Conservation (phyloP, 2,888 invertebrate genomes). For the Nemapogon koenigi region DNA sequence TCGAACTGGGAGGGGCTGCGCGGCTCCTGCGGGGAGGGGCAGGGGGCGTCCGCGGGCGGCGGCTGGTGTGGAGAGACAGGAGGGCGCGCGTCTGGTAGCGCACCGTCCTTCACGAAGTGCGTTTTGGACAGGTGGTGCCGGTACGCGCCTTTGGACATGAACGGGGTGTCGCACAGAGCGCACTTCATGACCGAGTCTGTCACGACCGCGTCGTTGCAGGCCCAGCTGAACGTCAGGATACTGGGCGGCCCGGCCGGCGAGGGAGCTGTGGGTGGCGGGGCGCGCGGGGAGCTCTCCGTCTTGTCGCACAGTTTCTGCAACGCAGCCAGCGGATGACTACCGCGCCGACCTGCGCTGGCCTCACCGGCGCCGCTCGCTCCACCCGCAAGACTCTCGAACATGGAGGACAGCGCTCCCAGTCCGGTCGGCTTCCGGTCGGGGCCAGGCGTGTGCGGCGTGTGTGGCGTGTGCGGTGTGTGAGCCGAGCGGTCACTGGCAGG, state of each 20-base stretch:
- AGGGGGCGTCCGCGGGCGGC: conserved; percentile 45
- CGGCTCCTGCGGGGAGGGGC: conserved; percentile 61
- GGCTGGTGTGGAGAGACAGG: conserved; percentile 69
- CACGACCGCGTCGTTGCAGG: conserved; percentile 90
- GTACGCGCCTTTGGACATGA: conserved; percentile 96
- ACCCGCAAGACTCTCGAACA: conserved; percentile 87
- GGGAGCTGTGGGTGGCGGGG: conserved; percentile 45
- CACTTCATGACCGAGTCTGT: conserved; percentile 93
- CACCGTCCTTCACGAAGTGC: conserved; percentile 94
- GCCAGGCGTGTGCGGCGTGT: conserved; percentile 70
- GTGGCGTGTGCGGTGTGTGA: conserved; percentile 71
- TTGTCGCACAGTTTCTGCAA: conserved; percentile 96
- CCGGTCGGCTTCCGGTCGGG: conserved; percentile 72
- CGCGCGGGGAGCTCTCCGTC: conserved; percentile 79
- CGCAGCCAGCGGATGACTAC: conserved; percentile 91
- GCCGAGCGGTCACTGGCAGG: conserved; percentile 81
- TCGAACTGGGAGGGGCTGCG: conserved; percentile 73
- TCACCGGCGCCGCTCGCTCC: conserved; percentile 49
- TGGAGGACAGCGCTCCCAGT: conserved; percentile 84
- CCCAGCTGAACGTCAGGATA: conserved; percentile 92
- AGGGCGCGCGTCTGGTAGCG: conserved; percentile 80
- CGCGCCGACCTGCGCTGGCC: conserved; percentile 69
- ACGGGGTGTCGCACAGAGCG: conserved; percentile 93
- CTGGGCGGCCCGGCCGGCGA: conserved; percentile 78
- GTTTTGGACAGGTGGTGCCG: conserved; percentile 95